Evolutionary conservation across 2,888 invertebrate genomes (phyloP).

Genomic region (Hydropsyche betteni): DNA sequence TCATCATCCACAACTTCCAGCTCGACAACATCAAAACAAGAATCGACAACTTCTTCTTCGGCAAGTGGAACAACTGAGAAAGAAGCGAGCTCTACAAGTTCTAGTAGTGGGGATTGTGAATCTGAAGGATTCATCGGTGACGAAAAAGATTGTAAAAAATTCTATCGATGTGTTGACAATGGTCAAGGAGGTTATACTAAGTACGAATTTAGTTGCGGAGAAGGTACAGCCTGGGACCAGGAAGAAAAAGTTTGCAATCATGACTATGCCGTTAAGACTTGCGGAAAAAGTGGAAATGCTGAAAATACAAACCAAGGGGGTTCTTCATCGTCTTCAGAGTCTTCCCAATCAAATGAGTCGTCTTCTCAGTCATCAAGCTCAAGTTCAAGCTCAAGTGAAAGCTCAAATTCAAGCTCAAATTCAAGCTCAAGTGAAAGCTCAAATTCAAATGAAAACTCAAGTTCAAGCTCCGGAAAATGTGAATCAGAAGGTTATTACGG

Average conservation of each 20-base stretch:
- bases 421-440: background rate
- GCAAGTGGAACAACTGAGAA: conserved; percentile 37
- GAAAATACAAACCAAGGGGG: conserved; percentile 47
- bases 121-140: conserved; percentile 77
- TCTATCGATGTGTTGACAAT: conserved; percentile 74
- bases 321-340: conserved; percentile 45
- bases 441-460: conserved; percentile 53
- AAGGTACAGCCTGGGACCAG: conserved; percentile 76
- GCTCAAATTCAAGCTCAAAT: conserved; percentile 39
- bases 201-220: conserved; percentile 71
- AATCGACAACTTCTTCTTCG: conserved; percentile 42
- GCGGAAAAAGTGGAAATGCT: conserved; percentile 53
- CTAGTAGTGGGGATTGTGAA: conserved; percentile 58
- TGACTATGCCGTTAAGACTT: conserved; percentile 57
- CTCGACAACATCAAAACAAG: conserved; percentile 45
- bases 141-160: conserved; percentile 74
- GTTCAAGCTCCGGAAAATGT: conserved; percentile 55
- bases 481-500: conserved; percentile 63
- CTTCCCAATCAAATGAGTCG: conserved; percentile 42
- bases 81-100: conserved; percentile 50
- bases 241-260: conserved; percentile 70
- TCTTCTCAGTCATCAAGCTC: conserved; percentile 18
- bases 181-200: conserved; percentile 63
- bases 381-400: conserved; percentile 45
- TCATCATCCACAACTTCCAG: conserved; percentile 31